Percentiles rank a stretch among this genome's conserved stretches.
Evolutionary conservation across 2,888 invertebrate species (phyloP).

Genomic region (Nesidiocoris tenuis): DNA sequence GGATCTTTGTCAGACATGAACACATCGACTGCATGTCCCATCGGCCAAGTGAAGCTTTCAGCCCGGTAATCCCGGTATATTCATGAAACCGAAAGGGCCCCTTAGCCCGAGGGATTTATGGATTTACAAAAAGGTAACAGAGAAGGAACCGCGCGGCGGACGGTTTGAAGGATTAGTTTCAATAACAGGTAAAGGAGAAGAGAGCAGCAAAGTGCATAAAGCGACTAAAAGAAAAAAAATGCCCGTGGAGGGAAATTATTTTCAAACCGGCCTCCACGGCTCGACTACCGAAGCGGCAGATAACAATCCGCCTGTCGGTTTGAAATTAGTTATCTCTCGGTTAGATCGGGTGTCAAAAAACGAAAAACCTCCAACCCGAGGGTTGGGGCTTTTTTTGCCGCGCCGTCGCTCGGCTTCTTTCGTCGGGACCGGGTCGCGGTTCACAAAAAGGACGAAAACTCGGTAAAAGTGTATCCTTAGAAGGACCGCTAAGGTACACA

Average conservation of each 20-base stretch:
- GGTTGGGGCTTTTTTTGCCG: not conserved
- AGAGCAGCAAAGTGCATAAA: not conserved
- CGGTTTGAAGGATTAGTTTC: slow-evolving; percentile 32
- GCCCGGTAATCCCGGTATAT: not conserved
- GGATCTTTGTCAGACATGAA: not conserved
- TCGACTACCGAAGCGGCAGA: slow-evolving; percentile 35
- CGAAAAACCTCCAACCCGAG: not conserved
- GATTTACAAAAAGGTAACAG: not conserved
- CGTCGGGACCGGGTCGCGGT: not conserved
- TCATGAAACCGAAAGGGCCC: not conserved
- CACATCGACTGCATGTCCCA: not conserved
- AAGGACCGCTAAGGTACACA: not conserved
- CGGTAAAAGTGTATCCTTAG: not conserved
- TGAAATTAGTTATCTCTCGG: slow-evolving; percentile 45
- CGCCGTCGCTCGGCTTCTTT: not conserved
- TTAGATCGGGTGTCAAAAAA: slow-evolving; percentile 39
- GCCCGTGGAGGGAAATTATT: not conserved
- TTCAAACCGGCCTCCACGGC: slow-evolving; percentile 20
- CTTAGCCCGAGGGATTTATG: no score
- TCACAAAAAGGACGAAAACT: not conserved
- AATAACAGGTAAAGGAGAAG: slow-evolving; percentile 37
- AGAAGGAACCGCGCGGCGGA: not conserved
- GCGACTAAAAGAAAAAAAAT: not conserved
- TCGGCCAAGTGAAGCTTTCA: not conserved
- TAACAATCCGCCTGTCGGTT: slow-evolving; percentile 45